These are phyloP conservation scores for Berghia stephanieae DNA, from an alignment of 1,140 invertebrate species.

Conservation along the genomic window DNA sequence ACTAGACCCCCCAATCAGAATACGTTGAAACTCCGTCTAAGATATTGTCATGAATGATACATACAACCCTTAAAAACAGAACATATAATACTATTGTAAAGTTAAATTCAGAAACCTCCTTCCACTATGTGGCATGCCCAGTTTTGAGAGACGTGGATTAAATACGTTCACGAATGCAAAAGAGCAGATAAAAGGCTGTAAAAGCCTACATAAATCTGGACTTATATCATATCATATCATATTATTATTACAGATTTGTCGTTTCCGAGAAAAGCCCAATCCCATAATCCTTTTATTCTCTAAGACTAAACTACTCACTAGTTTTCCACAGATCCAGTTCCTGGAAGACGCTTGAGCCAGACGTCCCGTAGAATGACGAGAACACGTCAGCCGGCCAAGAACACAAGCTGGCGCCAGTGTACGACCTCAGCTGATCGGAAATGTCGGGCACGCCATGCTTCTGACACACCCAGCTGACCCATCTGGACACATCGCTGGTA, in stretches of 20 bases:
- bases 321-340: slow-evolving; percentile 93
- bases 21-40: no score
- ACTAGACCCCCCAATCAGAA: no score
- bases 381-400: slow-evolving; percentile 86
- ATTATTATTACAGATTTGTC: neutral
- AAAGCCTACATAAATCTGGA: no score
- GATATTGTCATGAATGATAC: no score
- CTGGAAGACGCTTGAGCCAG: slow-evolving; percentile 84
- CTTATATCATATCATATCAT: neutral
- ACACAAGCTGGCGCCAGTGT: slow-evolving; percentile 80
- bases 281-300: neutral
- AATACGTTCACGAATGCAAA: no score
- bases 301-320: slow-evolving; percentile 67
- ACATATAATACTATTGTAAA: neutral
- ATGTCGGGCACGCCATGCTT: slow-evolving; percentile 79
- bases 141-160: no score
- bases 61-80: no score
- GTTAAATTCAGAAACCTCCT: neutral
- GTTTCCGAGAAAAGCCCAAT: neutral
- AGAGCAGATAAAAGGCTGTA: no score
- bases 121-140: no score
- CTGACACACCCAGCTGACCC: slow-evolving; percentile 84
- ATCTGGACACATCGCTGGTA: slow-evolving; percentile 81
- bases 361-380: slow-evolving; percentile 76
- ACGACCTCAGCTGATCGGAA: slow-evolving; percentile 75